Evolutionary conservation across 2,888 invertebrate genomes (phyloP).

Genomic region (Macaria notata): DNA sequence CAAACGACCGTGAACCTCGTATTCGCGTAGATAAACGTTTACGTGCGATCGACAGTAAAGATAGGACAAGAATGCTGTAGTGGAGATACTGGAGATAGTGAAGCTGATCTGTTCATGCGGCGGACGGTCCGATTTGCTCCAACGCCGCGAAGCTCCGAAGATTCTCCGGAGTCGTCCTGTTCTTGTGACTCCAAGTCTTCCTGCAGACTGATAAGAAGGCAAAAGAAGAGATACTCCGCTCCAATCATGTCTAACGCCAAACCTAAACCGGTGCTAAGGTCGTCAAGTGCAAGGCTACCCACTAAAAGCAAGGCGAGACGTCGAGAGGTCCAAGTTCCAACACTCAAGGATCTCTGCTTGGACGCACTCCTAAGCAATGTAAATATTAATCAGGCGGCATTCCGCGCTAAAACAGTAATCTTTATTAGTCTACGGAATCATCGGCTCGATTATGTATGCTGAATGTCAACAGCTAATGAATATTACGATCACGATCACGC

Average conservation of each 20-base stretch:
- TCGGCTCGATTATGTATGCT: conserved; percentile 21
- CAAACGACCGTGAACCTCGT: conserved; percentile 20
- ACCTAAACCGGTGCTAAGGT: conserved; percentile 33
- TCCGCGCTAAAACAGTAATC: conserved; percentile 7
- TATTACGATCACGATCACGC: conserved; percentile 30
- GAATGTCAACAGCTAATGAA: conserved; percentile 29
- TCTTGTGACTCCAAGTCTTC: conserved; percentile 35
- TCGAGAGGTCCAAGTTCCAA: conserved; percentile 66
- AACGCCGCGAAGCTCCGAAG: conserved; percentile 56
- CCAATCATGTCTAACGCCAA: conserved; percentile 22
- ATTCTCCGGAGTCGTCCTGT: conserved; percentile 28
- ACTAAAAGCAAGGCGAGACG: conserved; percentile 44
- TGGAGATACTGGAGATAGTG: conserved; percentile 15
- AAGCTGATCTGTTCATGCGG: conserved; percentile 49
- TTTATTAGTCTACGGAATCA: conserved; percentile 10
- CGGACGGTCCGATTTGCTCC: conserved; percentile 63
- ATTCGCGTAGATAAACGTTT: conserved; percentile 25
- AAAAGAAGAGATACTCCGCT: conserved; percentile 35
- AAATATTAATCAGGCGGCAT: conserved; percentile 15
- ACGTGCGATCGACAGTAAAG: conserved; percentile 21
- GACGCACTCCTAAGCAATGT: conserved; percentile 82
- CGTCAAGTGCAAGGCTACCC: conserved; percentile 32
- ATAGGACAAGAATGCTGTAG: conserved; percentile 27
- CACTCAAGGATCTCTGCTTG: conserved; percentile 79
- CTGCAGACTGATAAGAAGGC: conserved; percentile 41